Conservation (phyloP, 2,888 invertebrate species). For the Heliconius ismenius region DNA sequence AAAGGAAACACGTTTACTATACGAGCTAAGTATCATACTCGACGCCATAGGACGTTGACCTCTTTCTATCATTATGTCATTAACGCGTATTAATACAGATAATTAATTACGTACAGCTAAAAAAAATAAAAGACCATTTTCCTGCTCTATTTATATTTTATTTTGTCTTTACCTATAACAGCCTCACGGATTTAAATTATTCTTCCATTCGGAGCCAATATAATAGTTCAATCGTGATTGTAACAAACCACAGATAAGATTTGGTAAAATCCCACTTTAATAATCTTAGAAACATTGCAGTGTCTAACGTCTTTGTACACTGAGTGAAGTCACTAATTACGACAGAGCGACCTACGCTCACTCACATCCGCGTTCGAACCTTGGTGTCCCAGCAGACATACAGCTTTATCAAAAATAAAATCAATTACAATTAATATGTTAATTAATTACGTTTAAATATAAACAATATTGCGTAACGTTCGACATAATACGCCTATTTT, state of each 20-base stretch:
- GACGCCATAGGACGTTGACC: constrained; percentile 41
- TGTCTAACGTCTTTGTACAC: constrained; percentile 40
- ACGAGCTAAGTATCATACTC: constrained; percentile 41
- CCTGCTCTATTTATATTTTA: constrained; percentile 8
- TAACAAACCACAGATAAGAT: constrained; percentile 36
- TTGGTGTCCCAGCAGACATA: constrained; percentile 12
- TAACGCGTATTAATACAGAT: constrained; percentile 36
- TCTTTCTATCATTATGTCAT: constrained; percentile 40
- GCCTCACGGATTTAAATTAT: constrained; percentile 16
- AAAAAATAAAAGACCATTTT: not conserved
- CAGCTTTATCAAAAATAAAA: constrained; percentile 13
- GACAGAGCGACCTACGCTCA: constrained; percentile 37
- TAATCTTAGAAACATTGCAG: constrained; percentile 40
- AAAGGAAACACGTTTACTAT: constrained; percentile 45
- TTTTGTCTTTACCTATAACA: not conserved
- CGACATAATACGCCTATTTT: constrained; percentile 58
- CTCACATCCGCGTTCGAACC: constrained; percentile 37
- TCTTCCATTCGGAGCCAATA: constrained; percentile 11
- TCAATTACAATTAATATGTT: constrained; percentile 17
- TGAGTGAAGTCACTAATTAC: constrained; percentile 45
- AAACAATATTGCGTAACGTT: constrained; percentile 52
- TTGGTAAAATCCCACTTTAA: constrained; percentile 44
- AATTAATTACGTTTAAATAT: constrained; percentile 35
- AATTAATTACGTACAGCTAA: constrained; percentile 21
- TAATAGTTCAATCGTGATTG: constrained; percentile 41